Base-by-base conservation (phyloP, 2,888 invertebrate species). In the Raillietiella orientalis region DNA sequence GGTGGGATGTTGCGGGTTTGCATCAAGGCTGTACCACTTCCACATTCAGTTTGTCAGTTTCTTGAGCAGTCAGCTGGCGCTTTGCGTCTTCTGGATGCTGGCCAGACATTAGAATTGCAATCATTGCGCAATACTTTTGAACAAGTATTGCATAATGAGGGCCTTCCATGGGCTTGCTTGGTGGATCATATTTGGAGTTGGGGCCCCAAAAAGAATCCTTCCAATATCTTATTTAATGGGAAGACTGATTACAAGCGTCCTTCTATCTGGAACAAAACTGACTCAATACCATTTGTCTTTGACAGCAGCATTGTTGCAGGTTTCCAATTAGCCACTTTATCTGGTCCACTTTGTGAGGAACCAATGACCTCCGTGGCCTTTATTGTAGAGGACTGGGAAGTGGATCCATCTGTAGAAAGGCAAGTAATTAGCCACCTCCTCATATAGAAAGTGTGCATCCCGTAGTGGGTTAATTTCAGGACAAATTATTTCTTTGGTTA, bases 261-360 rank as follows among this genome's bases (percentile, higher is more conserved):
- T 14, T 56, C 53, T 34, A 34, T 60, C 25, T 60, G 30, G 4
- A 21, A 13, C 5, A 19, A 16, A 3, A 5, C 10, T 11, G 32
- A 31, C 9, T 36, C 37, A 26, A 26, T 32, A 2, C 36, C 41
- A 11, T 31, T 37, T 10, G 39, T 41, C 16, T 47, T 44, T 42
- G 74, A 72, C 38, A 66, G 64, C 41, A 41, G 37, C 23, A 66
- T 82, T 41, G 55, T 75, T 3, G 74, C 70, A 47, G 79, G 75
- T 5, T 66, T 82, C 47, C 70, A 77, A 55, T 46, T 79, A 45
- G 71, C 74, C 4, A 62, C 77, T 14, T 47, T 69, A 27, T 63
- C 75, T 21, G 96, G 96, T 1, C 93, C 93, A 0, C 45, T 96
- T 23, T 96, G 93, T 47, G 84, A 87, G 38, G 96, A 96, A 42